Evolutionary conservation across 2,797 vertebrate species (phyloP).

Genomic region (Enoplosus armatus): DNA sequence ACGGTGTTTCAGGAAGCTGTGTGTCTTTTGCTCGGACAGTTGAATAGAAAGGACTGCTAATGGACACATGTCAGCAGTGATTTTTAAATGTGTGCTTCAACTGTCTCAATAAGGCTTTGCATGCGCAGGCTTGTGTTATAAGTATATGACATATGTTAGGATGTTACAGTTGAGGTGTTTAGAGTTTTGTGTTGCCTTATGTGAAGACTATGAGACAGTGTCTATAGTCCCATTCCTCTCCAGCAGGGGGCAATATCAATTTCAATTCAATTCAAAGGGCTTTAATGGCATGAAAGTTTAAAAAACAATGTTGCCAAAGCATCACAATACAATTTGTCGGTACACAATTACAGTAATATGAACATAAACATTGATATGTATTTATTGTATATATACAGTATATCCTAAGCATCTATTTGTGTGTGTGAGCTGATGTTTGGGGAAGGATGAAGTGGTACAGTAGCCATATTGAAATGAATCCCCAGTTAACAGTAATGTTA

Average conservation of each 20-base stretch:
- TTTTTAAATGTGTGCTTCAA: not conserved
- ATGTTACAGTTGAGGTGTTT: not conserved
- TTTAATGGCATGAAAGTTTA: too few relatives aligned
- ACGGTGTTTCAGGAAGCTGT: not conserved
- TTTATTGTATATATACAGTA: too few relatives aligned
- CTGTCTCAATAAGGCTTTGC: not conserved
- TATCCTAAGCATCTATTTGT: too few relatives aligned
- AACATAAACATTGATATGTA: too few relatives aligned
- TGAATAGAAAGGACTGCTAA: not conserved
- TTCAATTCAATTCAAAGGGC: too few relatives aligned
- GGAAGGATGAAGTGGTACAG: too few relatives aligned
- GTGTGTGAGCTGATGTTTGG: too few relatives aligned
- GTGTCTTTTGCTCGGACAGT: not conserved
- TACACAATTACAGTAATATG: too few relatives aligned
- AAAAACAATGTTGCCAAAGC: too few relatives aligned
- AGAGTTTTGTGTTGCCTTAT: not conserved
- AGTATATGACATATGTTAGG: not conserved
- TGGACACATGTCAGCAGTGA: not conserved
- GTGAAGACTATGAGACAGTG: slow-evolving; percentile 2
- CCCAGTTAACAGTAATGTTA: too few relatives aligned
- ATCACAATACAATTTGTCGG: too few relatives aligned
- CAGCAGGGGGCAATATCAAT: slow-evolving; percentile 74
- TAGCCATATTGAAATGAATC: too few relatives aligned
- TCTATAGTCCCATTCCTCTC: slow-evolving; percentile 21
- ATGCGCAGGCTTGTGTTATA: not conserved